Evolutionary conservation across 2,113 vertebrate species (phyloP), one percentile per base, ranked within the genome.

Genomic region (Hydrochoerus hydrochaeris): DNA sequence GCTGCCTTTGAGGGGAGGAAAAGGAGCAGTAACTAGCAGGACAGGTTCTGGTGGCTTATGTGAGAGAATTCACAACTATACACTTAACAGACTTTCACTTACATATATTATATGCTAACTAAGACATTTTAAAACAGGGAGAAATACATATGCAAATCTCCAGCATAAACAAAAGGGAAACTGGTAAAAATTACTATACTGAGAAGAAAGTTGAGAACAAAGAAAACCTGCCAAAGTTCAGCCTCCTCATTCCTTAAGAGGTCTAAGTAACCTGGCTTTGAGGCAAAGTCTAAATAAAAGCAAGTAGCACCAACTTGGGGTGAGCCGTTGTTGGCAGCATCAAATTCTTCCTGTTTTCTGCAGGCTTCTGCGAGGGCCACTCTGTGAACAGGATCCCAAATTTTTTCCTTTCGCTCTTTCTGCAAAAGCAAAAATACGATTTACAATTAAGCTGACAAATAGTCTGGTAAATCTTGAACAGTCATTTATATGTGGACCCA

Each of bases 341-440:
- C 99, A 97, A 99, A 99, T 96, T 99, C 99, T 94, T 99, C 99
- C 19, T 99, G 98, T 85, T 99, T 99, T 94, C 99, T 99, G 96
- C 99, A 99, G 44, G 99, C 99, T 82, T 99, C 99, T 88, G 99
- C 99, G 14, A 99, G 97, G 28, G 99, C 99, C 82, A 99, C 98
- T 97, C 99, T 99, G 97, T 99, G 99, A 93, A 99, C 95, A 24
- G 99, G 99, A 97, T 99, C 99, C 99, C 99, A 99, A 65, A 99
- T 98, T 97, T 99, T 99, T 97, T 99, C 99, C 97, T 99, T 99
- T n/a, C 99, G 98, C 96, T 99, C 99, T 98, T 99, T 99, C 99
- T 99, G 98, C 28, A 97, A 97, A 97, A 14, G 96, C 92, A 95
- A 60, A 97, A 69, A 87, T 0, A 19, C 30, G 78, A 9, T 52